Conservation (phyloP, 2,797 vertebrate genomes). For the Aratinga solstitialis region DNA sequence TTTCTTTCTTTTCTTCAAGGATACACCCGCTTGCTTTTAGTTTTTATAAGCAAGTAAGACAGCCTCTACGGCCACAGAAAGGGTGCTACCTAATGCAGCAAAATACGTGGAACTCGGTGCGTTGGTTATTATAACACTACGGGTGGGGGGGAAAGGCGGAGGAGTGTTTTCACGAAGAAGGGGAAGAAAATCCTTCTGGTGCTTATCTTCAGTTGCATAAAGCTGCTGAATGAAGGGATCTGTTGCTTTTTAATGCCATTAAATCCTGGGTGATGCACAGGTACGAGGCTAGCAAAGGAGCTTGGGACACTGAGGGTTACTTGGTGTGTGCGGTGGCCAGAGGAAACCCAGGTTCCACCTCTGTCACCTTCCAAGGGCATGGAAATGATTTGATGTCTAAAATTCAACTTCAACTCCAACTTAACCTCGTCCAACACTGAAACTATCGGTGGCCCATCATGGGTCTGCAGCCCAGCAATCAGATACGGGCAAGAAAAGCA, state of each 20-base stretch:
- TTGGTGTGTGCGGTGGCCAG: neutral
- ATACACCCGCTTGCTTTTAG: neutral
- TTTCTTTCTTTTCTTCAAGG: neutral
- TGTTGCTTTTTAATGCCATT: neutral
- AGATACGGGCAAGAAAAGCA: neutral
- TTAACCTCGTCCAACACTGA: neutral
- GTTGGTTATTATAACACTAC: rapidly evolving
- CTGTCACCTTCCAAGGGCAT: neutral
- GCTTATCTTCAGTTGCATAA: neutral
- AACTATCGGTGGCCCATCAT: neutral
- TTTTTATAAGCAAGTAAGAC: too few relatives aligned
- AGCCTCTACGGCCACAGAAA: too few relatives aligned
- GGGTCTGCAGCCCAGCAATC: neutral
- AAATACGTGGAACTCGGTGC: rapidly evolving
- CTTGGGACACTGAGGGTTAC: too few relatives aligned
- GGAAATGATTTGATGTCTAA: rapidly evolving
- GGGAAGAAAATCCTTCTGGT: neutral
- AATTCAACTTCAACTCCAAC: neutral
- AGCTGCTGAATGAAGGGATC: neutral
- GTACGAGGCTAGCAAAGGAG: rapidly evolving
- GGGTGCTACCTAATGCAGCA: too few relatives aligned
- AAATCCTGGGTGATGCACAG: rapidly evolving
- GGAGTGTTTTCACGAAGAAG: neutral
- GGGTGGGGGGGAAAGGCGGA: too few relatives aligned
- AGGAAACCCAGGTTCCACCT: neutral